phyloP scores from a whole-genome alignment of 1,140 invertebrate species.

The Drosophila repleta region DNA sequence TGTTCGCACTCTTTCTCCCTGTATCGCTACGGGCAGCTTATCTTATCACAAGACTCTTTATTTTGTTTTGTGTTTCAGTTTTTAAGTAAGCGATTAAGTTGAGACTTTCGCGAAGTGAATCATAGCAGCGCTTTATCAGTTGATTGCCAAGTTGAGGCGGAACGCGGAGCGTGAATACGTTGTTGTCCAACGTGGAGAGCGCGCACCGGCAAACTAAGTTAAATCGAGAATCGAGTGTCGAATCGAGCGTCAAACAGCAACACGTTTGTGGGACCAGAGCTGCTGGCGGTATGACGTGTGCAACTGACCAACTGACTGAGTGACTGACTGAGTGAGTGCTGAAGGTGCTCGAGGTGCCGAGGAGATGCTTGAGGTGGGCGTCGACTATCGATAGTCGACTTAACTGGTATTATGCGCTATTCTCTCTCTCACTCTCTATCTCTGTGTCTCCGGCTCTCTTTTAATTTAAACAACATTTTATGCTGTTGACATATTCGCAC shows the following conservation, averaged over 20 bases:
- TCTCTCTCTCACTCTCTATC: conserved; percentile 17
- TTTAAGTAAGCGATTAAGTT: conserved; percentile 22
- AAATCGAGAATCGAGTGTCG: conserved; percentile 39
- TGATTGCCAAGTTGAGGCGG: conserved; percentile 6
- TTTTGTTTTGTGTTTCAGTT: conserved; percentile 18
- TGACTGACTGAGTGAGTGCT: conserved; percentile 33
- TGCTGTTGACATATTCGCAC: conserved; percentile 66
- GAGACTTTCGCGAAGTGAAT: conserved; percentile 16
- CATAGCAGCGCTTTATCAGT: conserved; percentile 46
- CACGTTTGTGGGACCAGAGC: conserved; percentile 44
- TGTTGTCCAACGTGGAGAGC: conserved; percentile 62
- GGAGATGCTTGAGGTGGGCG: conserved; percentile 55
- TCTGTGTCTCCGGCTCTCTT: conserved; percentile 12
- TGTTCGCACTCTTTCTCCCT: not conserved
- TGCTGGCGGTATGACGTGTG: conserved; percentile 44
- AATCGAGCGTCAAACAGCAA: conserved; percentile 32
- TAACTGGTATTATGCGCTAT: conserved; percentile 70
- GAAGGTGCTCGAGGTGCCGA: conserved; percentile 34
- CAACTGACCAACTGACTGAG: conserved; percentile 49
- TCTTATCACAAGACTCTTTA: conserved; percentile 20
- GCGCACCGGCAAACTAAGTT: conserved; percentile 70
- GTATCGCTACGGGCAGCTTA: not conserved
- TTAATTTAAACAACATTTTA: conserved; percentile 41
- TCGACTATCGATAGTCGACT: conserved; percentile 43
- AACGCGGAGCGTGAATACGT: conserved; percentile 45